Evolutionary conservation across 2,797 vertebrate species (phyloP).

Genomic region (Pangasius djambal): DNA sequence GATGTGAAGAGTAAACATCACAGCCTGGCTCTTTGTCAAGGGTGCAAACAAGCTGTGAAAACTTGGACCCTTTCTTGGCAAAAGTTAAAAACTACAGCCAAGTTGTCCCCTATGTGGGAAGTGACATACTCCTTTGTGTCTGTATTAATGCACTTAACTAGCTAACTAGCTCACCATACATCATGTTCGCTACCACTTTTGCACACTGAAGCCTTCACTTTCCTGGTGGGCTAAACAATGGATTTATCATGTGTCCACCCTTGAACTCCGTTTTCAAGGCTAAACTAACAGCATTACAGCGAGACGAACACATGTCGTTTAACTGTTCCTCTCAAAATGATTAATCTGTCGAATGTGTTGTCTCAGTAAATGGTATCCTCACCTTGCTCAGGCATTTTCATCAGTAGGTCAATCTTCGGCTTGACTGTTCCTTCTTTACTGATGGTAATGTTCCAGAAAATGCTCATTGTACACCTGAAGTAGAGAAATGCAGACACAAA

Average conservation of each 20-base stretch:
- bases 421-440: conserved; percentile 74
- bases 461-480: conserved; percentile 73
- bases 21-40: not conserved
- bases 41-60: not conserved
- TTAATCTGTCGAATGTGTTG: not conserved
- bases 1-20: not conserved
- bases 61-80: not conserved
- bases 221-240: not conserved
- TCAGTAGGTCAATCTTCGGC: conserved; percentile 81
- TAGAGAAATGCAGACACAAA: not conserved
- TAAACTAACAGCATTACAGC: not conserved
- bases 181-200: not conserved
- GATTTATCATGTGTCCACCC: not conserved
- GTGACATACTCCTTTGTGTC: not conserved
- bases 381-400: conserved; percentile 85
- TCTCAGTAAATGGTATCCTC: conserved; percentile 43
- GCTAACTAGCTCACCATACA: not conserved
- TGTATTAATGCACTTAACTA: not conserved
- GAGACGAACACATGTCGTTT: not conserved
- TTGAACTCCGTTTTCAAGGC: not conserved
- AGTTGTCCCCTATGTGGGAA: not conserved
- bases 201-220: not conserved
- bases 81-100: not conserved
- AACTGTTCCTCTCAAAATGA: not conserved
- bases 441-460: conserved; percentile 84